Percentiles rank a stretch among this genome's conserved stretches.
These are phyloP conservation scores for Seriola aureovittata DNA, from an alignment of 2,113 vertebrate genomes.

Conservation along the genomic window DNA sequence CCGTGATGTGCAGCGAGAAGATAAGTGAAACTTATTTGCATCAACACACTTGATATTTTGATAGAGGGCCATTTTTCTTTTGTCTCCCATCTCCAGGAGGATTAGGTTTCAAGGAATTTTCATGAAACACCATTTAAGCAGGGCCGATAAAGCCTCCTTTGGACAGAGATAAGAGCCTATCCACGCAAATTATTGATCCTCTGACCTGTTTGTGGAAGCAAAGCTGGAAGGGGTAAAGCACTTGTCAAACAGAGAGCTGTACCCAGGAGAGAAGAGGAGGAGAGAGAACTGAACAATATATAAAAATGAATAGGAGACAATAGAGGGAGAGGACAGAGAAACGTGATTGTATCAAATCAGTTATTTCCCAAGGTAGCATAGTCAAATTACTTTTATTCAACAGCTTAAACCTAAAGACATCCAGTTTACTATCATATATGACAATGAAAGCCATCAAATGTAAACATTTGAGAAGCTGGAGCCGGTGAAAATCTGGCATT, in stretches of 20 bases:
- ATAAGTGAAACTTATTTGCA: constrained; percentile 75
- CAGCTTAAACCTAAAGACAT: background rate
- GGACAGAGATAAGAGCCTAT: constrained; percentile 79
- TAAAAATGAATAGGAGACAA: constrained; percentile 30
- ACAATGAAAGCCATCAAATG: background rate
- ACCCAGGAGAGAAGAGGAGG: constrained; percentile 48
- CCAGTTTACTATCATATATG: background rate
- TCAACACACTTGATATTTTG: constrained; percentile 69
- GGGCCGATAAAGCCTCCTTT: constrained; percentile 73
- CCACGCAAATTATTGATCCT: constrained; percentile 78
- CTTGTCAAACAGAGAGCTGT: constrained; percentile 67
- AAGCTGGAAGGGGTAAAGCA: constrained; percentile 70
- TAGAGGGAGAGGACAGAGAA: background rate
- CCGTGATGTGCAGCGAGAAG: constrained; percentile 52
- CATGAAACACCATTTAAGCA: constrained; percentile 79
- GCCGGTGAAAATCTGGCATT: no score
- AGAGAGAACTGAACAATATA: constrained; percentile 31
- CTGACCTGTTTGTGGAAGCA: constrained; percentile 77
- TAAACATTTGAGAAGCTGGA: background rate
- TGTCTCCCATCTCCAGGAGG: constrained; percentile 70
- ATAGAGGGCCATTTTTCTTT: constrained; percentile 68
- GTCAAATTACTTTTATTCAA: background rate
- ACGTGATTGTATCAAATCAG: background rate
- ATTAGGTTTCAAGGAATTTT: constrained; percentile 79
- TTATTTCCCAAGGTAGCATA: background rate